phyloP scores from a whole-genome alignment of 2,113 vertebrate species.

The Lathamus discolor region DNA sequence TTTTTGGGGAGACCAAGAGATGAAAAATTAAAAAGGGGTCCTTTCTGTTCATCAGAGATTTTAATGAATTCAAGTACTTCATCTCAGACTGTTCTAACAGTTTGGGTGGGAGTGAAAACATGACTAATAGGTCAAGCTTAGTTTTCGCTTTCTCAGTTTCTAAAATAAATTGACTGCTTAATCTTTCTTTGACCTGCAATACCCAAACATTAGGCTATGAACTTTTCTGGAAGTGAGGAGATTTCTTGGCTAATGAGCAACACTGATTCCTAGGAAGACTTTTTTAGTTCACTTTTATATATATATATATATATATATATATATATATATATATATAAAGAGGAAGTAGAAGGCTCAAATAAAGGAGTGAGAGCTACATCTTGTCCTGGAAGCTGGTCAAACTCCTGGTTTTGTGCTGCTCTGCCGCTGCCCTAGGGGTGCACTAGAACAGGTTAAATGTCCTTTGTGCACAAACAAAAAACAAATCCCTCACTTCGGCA shows the following conservation, averaged over 20 bases:
- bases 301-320: too few species aligned
- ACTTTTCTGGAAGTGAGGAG: background rate
- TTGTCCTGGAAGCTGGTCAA: background rate
- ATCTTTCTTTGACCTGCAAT: background rate
- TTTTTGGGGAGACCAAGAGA: background rate
- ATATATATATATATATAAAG: background rate
- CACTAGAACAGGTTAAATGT: background rate
- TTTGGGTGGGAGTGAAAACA: slow-evolving; percentile 13
- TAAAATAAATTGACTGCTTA: slow-evolving; percentile 9
- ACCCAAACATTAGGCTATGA: background rate
- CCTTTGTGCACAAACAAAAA: background rate
- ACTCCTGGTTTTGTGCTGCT: background rate
- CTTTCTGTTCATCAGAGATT: background rate
- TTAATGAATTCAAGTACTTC: background rate
- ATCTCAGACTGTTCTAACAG: background rate
- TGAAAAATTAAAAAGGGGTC: background rate
- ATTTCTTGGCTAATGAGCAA: background rate
- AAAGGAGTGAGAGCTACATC: background rate
- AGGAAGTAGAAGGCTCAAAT: background rate
- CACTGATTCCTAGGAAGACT: background rate
- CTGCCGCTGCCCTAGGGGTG: background rate
- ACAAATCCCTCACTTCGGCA: fast-evolving
- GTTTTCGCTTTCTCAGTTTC: background rate
- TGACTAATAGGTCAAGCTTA: background rate
- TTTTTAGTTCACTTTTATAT: background rate